Conservation (phyloP, 2,888 invertebrate genomes). For the Lacanobia oleracea region DNA sequence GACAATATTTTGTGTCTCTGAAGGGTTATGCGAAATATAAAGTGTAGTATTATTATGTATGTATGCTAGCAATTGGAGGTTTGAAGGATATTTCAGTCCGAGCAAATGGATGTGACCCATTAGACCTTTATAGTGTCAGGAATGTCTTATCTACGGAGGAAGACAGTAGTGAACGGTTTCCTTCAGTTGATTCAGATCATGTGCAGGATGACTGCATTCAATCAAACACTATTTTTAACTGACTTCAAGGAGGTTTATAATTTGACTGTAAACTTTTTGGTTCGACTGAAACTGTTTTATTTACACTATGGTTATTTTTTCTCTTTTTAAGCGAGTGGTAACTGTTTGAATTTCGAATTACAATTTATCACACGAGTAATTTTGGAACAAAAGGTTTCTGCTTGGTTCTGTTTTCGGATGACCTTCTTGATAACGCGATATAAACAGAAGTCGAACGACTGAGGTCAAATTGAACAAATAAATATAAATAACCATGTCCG, state of each 20-base stretch:
- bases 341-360: conserved; percentile 41
- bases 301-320: background rate
- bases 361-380: conserved; percentile 26
- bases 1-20: conserved; percentile 36
- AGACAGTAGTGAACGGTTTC: conserved; percentile 51
- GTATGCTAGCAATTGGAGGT: conserved; percentile 22
- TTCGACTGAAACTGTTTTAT: background rate
- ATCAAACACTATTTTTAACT: conserved; percentile 38
- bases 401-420: conserved; percentile 39
- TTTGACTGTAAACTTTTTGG: conserved; percentile 3
- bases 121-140: conserved; percentile 45
- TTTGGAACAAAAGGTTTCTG: conserved; percentile 38
- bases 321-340: conserved; percentile 12
- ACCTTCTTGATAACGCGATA: conserved; percentile 47
- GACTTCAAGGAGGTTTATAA: conserved; percentile 26
- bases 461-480: conserved; percentile 53
- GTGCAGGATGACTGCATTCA: conserved; percentile 49
- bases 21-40: conserved; percentile 35
- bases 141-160: conserved; percentile 51
- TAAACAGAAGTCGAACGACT: conserved; percentile 35
- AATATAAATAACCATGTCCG: conserved; percentile 43
- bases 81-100: conserved; percentile 38
- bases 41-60: conserved; percentile 5
- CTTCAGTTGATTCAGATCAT: conserved; percentile 51
- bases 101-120: conserved; percentile 55